Evolutionary conservation across 2,888 invertebrate species (phyloP).

Genomic region (Tromatobia lineatoria): DNA sequence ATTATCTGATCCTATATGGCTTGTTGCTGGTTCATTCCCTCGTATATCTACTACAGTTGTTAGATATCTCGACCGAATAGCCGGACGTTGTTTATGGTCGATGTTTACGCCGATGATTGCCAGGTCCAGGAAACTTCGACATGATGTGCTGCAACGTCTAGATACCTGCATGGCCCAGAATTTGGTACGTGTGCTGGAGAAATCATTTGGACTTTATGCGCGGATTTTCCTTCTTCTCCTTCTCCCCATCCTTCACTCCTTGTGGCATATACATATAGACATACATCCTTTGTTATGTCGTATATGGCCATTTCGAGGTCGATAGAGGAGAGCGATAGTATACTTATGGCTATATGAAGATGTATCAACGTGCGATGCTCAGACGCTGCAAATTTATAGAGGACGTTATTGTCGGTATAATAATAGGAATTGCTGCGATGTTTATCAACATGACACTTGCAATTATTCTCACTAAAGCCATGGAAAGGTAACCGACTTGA

Average conservation of each 20-base stretch:
- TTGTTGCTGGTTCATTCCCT: neutral
- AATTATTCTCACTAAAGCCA: neutral
- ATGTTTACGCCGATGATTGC: constrained; percentile 40
- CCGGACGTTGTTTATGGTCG: constrained; percentile 38
- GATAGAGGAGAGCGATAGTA: constrained; percentile 7
- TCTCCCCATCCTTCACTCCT: neutral
- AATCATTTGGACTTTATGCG: constrained; percentile 44
- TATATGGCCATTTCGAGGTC: constrained; percentile 12
- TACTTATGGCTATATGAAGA: neutral
- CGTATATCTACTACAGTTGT: neutral
- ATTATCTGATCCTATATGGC: neutral
- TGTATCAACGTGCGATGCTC: neutral
- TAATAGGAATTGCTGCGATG: neutral
- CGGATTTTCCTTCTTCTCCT: neutral
- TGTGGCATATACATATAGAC: neutral
- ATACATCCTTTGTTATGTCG: neutral
- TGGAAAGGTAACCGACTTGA: no score
- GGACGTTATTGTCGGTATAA: neutral
- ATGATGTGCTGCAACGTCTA: constrained; percentile 7
- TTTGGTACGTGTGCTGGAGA: constrained; percentile 22
- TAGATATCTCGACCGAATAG: constrained; percentile 18
- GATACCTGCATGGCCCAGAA: neutral
- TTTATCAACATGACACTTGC: neutral
- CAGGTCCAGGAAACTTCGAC: constrained; percentile 55
- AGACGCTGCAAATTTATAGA: neutral